Evolutionary conservation across 2,113 vertebrate genomes (phyloP).

Genomic region (Electrona antarctica): DNA sequence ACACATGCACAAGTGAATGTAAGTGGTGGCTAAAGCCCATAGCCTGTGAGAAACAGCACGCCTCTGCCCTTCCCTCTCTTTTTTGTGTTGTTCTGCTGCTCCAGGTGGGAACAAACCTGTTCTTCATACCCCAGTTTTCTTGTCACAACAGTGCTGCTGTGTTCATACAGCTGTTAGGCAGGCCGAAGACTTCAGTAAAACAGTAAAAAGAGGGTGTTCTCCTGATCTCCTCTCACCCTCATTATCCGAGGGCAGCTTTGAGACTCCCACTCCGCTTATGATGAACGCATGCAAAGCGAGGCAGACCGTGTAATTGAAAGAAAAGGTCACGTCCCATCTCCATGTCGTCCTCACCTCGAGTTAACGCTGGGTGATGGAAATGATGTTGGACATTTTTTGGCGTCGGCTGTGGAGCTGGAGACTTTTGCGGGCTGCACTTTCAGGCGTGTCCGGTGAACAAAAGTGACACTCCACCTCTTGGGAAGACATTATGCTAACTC

Average conservation of each 20-base stretch:
- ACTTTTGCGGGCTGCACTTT: neutral
- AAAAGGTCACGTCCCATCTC: conserved; percentile 22
- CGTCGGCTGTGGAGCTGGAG: neutral
- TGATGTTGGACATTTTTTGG: neutral
- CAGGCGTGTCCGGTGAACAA: neutral
- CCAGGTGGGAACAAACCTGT: conserved; percentile 37
- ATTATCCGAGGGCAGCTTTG: neutral
- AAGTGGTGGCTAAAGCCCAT: too few relatives aligned
- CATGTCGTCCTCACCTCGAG: conserved; percentile 13
- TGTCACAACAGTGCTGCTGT: conserved; percentile 17
- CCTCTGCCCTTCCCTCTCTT: neutral
- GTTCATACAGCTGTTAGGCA: conserved; percentile 27
- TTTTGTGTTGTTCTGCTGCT: conserved; percentile 6
- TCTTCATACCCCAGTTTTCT: conserved; percentile 2
- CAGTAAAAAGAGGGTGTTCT: neutral
- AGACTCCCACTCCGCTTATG: neutral
- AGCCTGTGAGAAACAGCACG: too few relatives aligned
- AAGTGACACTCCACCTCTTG: neutral
- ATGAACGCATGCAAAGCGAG: conserved; percentile 6
- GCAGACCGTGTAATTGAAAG: conserved; percentile 32
- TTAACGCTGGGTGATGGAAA: conserved; percentile 9
- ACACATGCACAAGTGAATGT: too few relatives aligned
- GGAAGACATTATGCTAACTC: neutral
- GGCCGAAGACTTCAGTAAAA: neutral
- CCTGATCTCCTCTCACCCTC: neutral